Base-by-base conservation (phyloP, 2,888 invertebrate genomes). In the Endomychus coccineus region DNA sequence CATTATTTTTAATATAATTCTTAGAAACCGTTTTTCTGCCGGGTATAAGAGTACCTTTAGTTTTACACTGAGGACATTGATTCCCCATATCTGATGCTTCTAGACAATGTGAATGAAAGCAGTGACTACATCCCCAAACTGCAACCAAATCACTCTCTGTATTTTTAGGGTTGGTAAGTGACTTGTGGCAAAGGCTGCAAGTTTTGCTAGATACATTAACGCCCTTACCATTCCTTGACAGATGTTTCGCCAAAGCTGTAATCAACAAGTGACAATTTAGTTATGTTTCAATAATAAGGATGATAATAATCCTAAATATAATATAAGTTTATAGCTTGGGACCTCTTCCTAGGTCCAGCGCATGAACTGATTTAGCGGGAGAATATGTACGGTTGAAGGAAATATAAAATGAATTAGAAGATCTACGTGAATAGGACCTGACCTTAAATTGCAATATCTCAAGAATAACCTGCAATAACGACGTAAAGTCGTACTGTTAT, bases 51-150 rank as follows among this genome's bases (percentile, higher is more conserved):
- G 48, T 51, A 9, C 54, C 58, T 37, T 45, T 49, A 21, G 46
- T 46, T 32, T 59, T 50, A 48, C 66, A 66, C 27, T 55, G 47
- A 2, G 64, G 64, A 49, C 67, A 67, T 11, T 36, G 40, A 11
- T 24, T 37, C 16, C 51, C 46, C 10, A 45, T 46, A 37, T 58
- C 53, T 14, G 51, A 42, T 27, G 52, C 43, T 34, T 46, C 48
- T 17, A 55, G 15, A 46, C 60, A 59, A 3, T 45, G 34, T 11
- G 43, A 42, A 42, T 67, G 67, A 44, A 61, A 66, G 35, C 52
- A 51, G 44, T 66, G 66, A 2, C 65, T 64, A 42, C 67, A 67
- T 27, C 61, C 59, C 59, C 61, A 66, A 9, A 64, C 52, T 4
- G 54, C 50, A 28, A 60, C 52, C 13, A 45, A 43, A 36, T 55